Percentiles rank a stretch among this genome's conserved stretches.
These are phyloP conservation scores for Temnothorax ravouxi DNA, from an alignment of 2,888 invertebrate genomes.

Conservation along the genomic window DNA sequence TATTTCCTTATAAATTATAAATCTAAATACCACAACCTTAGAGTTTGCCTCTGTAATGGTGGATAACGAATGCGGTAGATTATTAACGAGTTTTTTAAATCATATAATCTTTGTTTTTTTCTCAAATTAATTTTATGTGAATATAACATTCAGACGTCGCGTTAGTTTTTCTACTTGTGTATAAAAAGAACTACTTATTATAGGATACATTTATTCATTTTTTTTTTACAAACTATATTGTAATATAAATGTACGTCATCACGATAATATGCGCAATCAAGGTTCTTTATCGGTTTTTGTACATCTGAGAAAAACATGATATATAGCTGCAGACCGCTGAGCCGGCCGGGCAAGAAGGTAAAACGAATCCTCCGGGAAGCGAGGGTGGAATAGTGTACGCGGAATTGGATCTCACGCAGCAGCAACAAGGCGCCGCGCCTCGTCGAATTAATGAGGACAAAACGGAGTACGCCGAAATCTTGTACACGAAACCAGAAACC, in stretches of 20 bases:
- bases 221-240: neutral
- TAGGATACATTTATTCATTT: too few relatives aligned
- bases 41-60: neutral
- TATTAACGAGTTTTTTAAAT: neutral
- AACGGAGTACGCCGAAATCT: conserved; percentile 94
- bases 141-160: neutral
- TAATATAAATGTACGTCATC: neutral
- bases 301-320: neutral
- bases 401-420: conserved; percentile 83
- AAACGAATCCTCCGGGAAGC: conserved; percentile 65
- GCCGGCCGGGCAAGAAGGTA: conserved; percentile 59
- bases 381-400: conserved; percentile 85
- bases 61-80: neutral
- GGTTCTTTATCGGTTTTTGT: neutral
- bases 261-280: neutral
- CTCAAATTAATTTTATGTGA: neutral
- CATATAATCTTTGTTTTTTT: neutral
- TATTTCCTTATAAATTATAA: neutral
- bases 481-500: conserved; percentile 89
- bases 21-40: neutral
- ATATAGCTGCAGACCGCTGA: conserved; percentile 67
- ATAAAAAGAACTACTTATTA: neutral
- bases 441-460: conserved; percentile 88
- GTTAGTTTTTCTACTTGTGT: neutral
- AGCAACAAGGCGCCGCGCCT: conserved; percentile 77